Percentiles rank a stretch among this genome's conserved stretches.
Conservation (phyloP, 2,797 vertebrate species). For the Pangasius macronema region DNA sequence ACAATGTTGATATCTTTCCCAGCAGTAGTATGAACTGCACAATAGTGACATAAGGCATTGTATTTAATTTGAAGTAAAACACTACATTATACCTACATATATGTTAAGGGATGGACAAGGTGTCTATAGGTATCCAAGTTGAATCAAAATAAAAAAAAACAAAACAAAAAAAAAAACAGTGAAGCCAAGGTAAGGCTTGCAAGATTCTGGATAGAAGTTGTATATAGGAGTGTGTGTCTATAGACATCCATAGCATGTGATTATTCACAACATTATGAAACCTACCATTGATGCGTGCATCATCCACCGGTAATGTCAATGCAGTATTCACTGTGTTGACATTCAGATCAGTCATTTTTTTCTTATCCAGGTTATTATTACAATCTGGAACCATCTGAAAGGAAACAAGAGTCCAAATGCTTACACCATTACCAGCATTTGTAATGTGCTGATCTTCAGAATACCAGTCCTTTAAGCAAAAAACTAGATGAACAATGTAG, state of each 20-base stretch:
- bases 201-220: not conserved
- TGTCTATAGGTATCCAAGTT: not conserved
- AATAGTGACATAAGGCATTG: not conserved
- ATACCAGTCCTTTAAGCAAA: not conserved
- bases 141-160: not conserved
- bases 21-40: not conserved
- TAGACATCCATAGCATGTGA: not conserved
- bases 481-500: not conserved
- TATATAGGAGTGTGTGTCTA: not conserved
- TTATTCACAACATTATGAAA: not conserved
- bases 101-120: not conserved
- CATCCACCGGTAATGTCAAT: not conserved
- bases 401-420: not conserved
- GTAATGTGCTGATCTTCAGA: not conserved
- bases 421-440: not conserved
- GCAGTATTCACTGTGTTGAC: not conserved
- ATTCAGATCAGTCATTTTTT: not conserved
- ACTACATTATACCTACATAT: not conserved
- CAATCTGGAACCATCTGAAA: conserved; percentile 32
- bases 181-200: not conserved
- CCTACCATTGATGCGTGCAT: conserved; percentile 32
- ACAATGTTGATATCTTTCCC: conserved; percentile 9
- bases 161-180: not conserved
- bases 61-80: not conserved
- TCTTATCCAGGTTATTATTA: conserved; percentile 38